Evolutionary conservation across 2,888 invertebrate species (phyloP).

Genomic region (Hoplodrina blanda): DNA sequence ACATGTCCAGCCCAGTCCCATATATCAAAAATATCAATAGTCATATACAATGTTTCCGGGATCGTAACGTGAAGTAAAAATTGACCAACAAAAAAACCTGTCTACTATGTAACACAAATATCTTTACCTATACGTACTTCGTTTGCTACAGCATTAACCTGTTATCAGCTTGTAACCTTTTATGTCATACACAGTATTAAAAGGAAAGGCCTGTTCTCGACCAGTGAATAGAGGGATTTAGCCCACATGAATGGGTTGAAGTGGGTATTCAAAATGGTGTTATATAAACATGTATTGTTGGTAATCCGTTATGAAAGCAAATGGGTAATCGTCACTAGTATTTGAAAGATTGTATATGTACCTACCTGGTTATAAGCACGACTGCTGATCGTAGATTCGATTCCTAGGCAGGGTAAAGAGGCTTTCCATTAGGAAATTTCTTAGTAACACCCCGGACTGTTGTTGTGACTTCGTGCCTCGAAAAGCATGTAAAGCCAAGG

Average conservation of each 20-base stretch:
- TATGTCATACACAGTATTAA: neutral
- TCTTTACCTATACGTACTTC: neutral
- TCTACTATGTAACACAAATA: neutral
- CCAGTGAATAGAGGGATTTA: slow-evolving; percentile 9
- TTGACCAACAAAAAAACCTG: neutral
- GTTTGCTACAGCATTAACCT: neutral
- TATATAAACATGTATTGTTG: neutral
- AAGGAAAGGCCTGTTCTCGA: slow-evolving; percentile 8
- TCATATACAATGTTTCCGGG: neutral
- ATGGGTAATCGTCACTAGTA: neutral
- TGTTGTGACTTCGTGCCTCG: too few relatives aligned
- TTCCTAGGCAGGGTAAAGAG: too few relatives aligned
- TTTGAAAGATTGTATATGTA: neutral
- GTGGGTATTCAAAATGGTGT: slow-evolving; percentile 1
- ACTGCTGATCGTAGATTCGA: too few relatives aligned
- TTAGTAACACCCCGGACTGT: too few relatives aligned
- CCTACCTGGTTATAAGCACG: too few relatives aligned
- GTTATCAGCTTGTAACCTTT: slow-evolving; percentile 17
- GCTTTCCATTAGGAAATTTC: too few relatives aligned
- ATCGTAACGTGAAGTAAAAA: neutral
- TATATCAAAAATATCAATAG: neutral
- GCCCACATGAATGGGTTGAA: slow-evolving; percentile 8
- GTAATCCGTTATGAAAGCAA: neutral
- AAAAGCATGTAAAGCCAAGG: too few relatives aligned
- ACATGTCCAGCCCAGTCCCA: too few relatives aligned